Percentiles rank a stretch among this genome's conserved stretches.
These are phyloP conservation scores for Pica pica DNA, from an alignment of 2,113 vertebrate genomes.

Conservation along the genomic window DNA sequence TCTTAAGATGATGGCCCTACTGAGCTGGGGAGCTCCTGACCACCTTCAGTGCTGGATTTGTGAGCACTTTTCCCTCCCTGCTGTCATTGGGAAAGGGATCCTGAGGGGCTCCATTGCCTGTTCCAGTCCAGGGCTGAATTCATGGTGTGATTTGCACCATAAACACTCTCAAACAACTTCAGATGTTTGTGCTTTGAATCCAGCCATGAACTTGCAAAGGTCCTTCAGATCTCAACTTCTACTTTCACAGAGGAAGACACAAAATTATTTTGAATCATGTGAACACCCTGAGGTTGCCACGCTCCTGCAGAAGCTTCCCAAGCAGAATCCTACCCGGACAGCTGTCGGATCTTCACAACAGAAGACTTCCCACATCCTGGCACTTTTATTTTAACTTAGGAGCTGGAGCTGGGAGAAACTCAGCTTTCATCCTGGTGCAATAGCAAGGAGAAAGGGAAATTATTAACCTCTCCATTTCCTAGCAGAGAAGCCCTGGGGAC, in stretches of 20 bases:
- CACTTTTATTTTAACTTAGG: neutral
- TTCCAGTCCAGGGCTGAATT: neutral
- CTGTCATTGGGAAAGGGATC: neutral
- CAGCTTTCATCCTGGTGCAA: neutral
- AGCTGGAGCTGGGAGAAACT: neutral
- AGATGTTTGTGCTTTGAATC: neutral
- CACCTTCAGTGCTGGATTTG: neutral
- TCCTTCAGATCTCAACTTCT: neutral
- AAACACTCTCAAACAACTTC: neutral
- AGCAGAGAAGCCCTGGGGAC: neutral
- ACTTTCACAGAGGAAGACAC: neutral
- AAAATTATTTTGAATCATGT: neutral
- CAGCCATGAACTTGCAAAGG: neutral
- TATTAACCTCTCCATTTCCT: neutral
- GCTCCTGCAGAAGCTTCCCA: neutral
- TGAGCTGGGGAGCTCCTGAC: neutral
- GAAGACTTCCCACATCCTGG: neutral
- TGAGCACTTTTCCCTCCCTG: neutral
- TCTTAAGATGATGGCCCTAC: neutral
- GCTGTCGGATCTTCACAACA: neutral
- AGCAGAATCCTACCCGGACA: neutral
- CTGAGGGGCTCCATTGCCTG: accelerated
- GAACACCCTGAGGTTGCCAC: neutral
- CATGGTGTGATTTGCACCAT: neutral
- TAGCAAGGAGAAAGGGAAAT: neutral